Percentiles rank a stretch among this genome's conserved stretches.
phyloP scores from a whole-genome alignment of 2,888 invertebrate genomes.

The Callosobruchus maculatus region DNA sequence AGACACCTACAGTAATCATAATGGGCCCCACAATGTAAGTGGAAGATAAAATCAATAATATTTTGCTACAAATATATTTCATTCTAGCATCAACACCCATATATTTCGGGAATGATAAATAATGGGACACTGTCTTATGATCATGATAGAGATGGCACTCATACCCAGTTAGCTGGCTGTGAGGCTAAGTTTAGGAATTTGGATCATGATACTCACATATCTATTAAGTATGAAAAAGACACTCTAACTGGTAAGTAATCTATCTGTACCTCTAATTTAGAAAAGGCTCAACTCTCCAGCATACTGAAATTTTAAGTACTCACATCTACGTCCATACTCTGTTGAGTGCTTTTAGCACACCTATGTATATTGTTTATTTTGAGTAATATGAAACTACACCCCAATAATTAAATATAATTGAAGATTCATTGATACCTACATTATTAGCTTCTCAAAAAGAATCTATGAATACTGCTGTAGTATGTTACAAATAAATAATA shows the following conservation, averaged over 20 bases:
- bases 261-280: too few relatives aligned
- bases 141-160: conserved; percentile 97
- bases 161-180: conserved; percentile 95
- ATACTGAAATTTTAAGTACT: too few relatives aligned
- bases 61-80: not conserved
- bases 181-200: conserved; percentile 92
- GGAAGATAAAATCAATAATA: not conserved
- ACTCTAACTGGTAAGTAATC: conserved; percentile 77
- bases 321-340: too few relatives aligned
- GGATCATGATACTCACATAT: conserved; percentile 84
- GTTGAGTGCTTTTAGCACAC: too few relatives aligned
- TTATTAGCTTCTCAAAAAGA: too few relatives aligned
- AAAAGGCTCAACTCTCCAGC: too few relatives aligned
- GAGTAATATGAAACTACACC: too few relatives aligned
- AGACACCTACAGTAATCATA: conserved; percentile 99
- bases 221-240: conserved; percentile 89
- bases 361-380: too few relatives aligned
- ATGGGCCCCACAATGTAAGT: conserved; percentile 95
- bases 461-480: too few relatives aligned
- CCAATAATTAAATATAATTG: too few relatives aligned
- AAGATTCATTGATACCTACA: too few relatives aligned
- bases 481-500: too few relatives aligned
- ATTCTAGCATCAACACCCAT: conserved; percentile 92
- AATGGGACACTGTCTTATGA: conserved; percentile 95
- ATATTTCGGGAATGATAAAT: conserved; percentile 96